Percentiles rank a stretch among this genome's conserved stretches.
Evolutionary conservation across 2,113 vertebrate species (phyloP).

Genomic region (Xenus cinereus): DNA sequence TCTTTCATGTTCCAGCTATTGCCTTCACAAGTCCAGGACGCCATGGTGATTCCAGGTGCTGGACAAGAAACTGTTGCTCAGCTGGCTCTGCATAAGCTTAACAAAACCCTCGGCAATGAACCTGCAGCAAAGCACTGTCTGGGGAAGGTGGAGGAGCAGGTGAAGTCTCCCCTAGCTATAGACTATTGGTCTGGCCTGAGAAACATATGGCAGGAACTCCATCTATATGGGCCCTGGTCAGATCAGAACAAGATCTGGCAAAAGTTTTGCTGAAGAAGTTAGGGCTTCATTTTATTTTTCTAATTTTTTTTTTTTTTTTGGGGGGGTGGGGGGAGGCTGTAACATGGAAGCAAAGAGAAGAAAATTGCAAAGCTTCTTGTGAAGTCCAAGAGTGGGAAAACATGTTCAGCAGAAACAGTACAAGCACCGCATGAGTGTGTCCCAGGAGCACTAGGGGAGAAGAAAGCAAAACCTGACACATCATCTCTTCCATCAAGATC

Average conservation of each 20-base stretch:
- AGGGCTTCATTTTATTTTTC: background rate
- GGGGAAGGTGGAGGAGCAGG: background rate
- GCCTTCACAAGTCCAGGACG: background rate
- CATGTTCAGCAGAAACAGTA: background rate
- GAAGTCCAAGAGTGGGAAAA: slow-evolving; percentile 5
- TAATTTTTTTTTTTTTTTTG: background rate
- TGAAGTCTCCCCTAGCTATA: background rate
- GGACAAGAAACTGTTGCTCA: background rate
- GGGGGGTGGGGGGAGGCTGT: background rate
- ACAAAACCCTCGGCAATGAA: background rate
- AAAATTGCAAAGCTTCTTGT: background rate
- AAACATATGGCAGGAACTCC: background rate
- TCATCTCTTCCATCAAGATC: background rate
- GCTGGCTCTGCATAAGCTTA: background rate
- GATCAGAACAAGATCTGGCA: background rate
- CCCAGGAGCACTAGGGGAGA: background rate
- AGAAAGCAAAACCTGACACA: background rate
- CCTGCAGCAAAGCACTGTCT: background rate
- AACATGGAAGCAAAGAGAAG: background rate
- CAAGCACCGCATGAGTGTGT: background rate
- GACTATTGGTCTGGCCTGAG: background rate
- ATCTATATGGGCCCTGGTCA: background rate
- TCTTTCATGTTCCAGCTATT: background rate
- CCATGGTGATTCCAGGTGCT: background rate
- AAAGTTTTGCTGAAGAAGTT: background rate